Evolutionary conservation across 1,140 invertebrate species (phyloP).

Genomic region (Drosophila subobscura): DNA sequence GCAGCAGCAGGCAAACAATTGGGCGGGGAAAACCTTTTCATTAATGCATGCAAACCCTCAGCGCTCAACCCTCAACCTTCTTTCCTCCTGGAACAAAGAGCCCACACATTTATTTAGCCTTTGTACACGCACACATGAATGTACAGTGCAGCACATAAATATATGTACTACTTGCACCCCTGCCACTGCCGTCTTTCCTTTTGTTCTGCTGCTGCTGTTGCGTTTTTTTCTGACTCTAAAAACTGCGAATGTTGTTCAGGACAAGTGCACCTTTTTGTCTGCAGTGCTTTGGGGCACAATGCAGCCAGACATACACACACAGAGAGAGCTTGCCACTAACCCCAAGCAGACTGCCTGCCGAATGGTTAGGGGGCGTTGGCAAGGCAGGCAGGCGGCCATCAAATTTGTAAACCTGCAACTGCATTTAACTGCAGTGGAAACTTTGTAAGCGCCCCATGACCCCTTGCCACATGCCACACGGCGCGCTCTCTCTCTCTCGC

Average conservation of each 20-base stretch:
- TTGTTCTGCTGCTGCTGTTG: too few relatives aligned
- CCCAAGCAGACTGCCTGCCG: too few relatives aligned
- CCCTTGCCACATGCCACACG: too few relatives aligned
- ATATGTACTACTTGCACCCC: too few relatives aligned
- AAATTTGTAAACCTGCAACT: constrained; percentile 43
- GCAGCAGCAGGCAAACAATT: too few relatives aligned
- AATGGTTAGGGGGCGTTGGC: constrained; percentile 11
- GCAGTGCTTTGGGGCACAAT: constrained; percentile 9
- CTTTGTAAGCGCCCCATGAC: constrained; percentile 33
- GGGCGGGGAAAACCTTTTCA: not conserved
- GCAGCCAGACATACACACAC: not conserved
- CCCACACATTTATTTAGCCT: not conserved
- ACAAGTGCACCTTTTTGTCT: constrained; percentile 1
- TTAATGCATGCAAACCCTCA: not conserved
- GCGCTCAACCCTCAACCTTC: not conserved
- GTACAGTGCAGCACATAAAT: not conserved
- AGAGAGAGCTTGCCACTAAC: not conserved
- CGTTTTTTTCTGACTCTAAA: too few relatives aligned
- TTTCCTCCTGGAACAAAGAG: not conserved
- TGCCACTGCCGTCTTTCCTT: too few relatives aligned
- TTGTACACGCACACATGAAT: not conserved
- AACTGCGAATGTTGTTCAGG: not conserved
- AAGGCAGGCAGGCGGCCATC: constrained; percentile 17
- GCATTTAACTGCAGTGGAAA: constrained; percentile 45
- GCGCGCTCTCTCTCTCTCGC: too few relatives aligned